Evolutionary conservation across 2,797 vertebrate genomes (phyloP), one percentile per base, ranked within the genome.

Genomic region (Avahi laniger): DNA sequence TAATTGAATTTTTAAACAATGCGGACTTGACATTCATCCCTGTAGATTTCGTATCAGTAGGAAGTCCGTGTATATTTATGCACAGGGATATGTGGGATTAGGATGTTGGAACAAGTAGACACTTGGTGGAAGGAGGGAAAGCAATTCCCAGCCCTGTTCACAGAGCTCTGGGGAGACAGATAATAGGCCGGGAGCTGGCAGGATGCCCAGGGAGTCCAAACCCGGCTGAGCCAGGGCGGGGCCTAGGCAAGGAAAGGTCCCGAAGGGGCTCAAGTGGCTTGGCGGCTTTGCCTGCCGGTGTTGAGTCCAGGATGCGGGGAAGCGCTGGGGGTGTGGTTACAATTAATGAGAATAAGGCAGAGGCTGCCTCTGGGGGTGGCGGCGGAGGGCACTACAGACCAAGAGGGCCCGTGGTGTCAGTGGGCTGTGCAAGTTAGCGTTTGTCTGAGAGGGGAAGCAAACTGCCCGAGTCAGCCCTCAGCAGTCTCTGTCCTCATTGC

Each of bases 101-200:
- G 80, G 80, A 89, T 78, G 87, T 24, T 92, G 92, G 80, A 81
- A 93, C 72, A 96, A 95, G 95, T 75, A 94, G 92, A 48, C 76
- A 78, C 92, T 93, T 88, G 87, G 93, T 69, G 18, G 63, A 93
- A 65, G 57, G 76, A 92, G 59, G 85, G 88, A 84, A 61, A 95
- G 87, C 78, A 91, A 84, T 93, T 95, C 85, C 41, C 0, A 0
- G 86, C 78, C 67, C 61, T 72, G 82, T 76, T 88, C 35, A 24
- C 7, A 24, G 48, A 88, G 87, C 92, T 93, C 93, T 92, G 79
- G 54, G 90, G 90, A 70, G 54, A 81, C 92, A 72, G 43, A 81
- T 79, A 70, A 90, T 65, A 72, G 92, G 57, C 59, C 46, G 28
- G 24, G 46, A 79, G 73, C 54, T 95, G 92, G 96, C 92, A 69